Evolutionary conservation across 1,140 invertebrate genomes (phyloP).

Genomic region (Leguminivora glycinivorella): DNA sequence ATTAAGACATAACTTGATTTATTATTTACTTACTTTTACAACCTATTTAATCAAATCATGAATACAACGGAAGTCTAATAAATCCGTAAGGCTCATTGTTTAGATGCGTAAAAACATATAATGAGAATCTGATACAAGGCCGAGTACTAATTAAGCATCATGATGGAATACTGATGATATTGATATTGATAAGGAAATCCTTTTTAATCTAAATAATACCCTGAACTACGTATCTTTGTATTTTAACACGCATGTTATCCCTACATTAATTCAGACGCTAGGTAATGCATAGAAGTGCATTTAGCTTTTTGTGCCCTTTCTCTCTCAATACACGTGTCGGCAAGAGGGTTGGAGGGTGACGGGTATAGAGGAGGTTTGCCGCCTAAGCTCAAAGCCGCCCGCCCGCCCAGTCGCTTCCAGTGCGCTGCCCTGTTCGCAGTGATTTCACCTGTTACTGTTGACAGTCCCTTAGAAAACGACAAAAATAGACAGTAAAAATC

Average conservation of each 20-base stretch:
- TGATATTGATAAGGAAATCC: slow-evolving; percentile 14
- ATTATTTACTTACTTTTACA: neutral
- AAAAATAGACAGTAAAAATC: slow-evolving; percentile 27
- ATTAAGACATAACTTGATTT: neutral
- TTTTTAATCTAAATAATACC: slow-evolving; percentile 18
- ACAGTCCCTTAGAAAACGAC: slow-evolving; percentile 31
- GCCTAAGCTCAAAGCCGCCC: slow-evolving; percentile 56
- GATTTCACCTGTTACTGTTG: slow-evolving; percentile 32
- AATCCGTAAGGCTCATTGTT: slow-evolving; percentile 8
- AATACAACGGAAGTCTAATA: neutral
- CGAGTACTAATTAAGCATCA: slow-evolving; percentile 14
- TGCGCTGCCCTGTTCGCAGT: slow-evolving; percentile 50
- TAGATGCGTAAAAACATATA: neutral
- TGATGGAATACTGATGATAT: slow-evolving; percentile 3
- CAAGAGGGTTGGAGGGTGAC: slow-evolving; percentile 49
- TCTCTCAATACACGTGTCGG: slow-evolving; percentile 35
- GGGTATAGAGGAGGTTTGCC: slow-evolving; percentile 57
- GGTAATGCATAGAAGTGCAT: slow-evolving; percentile 44
- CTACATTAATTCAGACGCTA: neutral
- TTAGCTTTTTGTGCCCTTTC: slow-evolving; percentile 40
- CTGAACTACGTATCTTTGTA: slow-evolving; percentile 1
- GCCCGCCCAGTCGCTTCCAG: slow-evolving; percentile 69
- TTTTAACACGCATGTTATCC: slow-evolving; percentile 27
- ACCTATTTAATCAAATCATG: neutral
- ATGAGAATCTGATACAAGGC: slow-evolving; percentile 19